Evolutionary conservation across 2,113 vertebrate species (phyloP).

Genomic region (Columba livia): DNA sequence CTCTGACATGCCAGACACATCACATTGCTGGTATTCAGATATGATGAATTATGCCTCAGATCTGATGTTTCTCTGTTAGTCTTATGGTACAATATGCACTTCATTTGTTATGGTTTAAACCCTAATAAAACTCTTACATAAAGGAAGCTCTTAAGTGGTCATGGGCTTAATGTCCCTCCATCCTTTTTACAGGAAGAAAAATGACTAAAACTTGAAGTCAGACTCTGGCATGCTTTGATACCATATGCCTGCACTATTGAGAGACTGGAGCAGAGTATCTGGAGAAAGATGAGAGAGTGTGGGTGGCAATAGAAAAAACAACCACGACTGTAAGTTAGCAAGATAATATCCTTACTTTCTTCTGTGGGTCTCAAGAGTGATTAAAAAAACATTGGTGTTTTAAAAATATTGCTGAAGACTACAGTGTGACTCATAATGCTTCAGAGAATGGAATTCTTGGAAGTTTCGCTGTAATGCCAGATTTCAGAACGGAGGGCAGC

Average conservation of each 20-base stretch:
- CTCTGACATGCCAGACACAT: background rate
- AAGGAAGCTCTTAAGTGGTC: background rate
- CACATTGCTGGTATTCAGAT: background rate
- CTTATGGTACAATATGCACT: background rate
- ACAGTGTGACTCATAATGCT: conserved; percentile 68
- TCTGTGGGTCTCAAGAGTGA: conserved; percentile 70
- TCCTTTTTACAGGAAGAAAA: conserved; percentile 57
- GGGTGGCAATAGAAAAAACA: conserved; percentile 69
- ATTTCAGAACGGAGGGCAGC: conserved; percentile 64
- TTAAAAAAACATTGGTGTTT: conserved; percentile 71
- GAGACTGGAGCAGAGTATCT: conserved; percentile 63
- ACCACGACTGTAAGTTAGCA: conserved; percentile 65
- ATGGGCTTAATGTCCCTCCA: conserved; percentile 7
- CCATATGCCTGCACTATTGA: conserved; percentile 66
- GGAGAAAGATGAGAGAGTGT: conserved; percentile 68
- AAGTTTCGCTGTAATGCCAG: conserved; percentile 70
- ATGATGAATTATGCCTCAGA: background rate
- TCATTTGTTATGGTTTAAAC: background rate
- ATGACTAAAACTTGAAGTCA: conserved; percentile 65
- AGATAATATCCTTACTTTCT: conserved; percentile 73
- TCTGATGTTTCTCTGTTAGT: background rate
- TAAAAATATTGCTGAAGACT: conserved; percentile 71
- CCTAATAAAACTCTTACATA: background rate
- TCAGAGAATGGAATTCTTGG: conserved; percentile 72
- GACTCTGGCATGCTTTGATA: conserved; percentile 60